Evolutionary conservation across 1,140 invertebrate species (phyloP).

Genomic region (Drosophila orena): DNA sequence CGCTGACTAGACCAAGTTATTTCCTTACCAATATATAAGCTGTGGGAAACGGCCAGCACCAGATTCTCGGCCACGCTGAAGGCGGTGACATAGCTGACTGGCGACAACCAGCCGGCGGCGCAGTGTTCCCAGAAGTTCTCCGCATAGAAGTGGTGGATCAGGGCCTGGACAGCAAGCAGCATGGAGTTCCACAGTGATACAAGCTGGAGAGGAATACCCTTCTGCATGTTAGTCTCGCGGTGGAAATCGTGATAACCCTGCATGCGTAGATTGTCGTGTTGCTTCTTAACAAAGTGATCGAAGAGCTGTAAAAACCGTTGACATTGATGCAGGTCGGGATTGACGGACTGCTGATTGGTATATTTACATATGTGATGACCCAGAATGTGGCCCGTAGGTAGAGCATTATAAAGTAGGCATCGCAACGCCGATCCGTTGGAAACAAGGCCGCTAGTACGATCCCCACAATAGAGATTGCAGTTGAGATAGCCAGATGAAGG

Average conservation of each 20-base stretch:
- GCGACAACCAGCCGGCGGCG: slow-evolving; percentile 86
- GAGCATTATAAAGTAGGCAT: slow-evolving; percentile 89
- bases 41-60: slow-evolving; percentile 86
- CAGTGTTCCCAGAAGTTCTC: slow-evolving; percentile 87
- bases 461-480: slow-evolving; percentile 87
- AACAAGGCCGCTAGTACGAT: slow-evolving; percentile 86
- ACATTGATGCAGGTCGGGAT: slow-evolving; percentile 44
- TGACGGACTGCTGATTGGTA: background rate
- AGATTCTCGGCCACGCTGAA: slow-evolving; percentile 87
- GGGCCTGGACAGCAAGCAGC: slow-evolving; percentile 87
- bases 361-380: slow-evolving; percentile 87
- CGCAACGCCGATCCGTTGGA: slow-evolving; percentile 86
- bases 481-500: slow-evolving; percentile 85
- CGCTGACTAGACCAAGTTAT: too few relatives aligned
- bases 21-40: slow-evolving; percentile 87
- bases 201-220: slow-evolving; percentile 87
- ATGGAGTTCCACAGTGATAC: slow-evolving; percentile 88
- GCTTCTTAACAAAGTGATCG: slow-evolving; percentile 86
- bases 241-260: slow-evolving; percentile 89
- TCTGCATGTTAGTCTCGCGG: slow-evolving; percentile 87
- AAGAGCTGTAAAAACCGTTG: slow-evolving; percentile 81
- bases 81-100: slow-evolving; percentile 86
- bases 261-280: slow-evolving; percentile 87
- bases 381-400: slow-evolving; percentile 88
- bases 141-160: slow-evolving; percentile 88